Conservation (phyloP, 2,888 invertebrate species). For the Physocephala rufipes region DNA sequence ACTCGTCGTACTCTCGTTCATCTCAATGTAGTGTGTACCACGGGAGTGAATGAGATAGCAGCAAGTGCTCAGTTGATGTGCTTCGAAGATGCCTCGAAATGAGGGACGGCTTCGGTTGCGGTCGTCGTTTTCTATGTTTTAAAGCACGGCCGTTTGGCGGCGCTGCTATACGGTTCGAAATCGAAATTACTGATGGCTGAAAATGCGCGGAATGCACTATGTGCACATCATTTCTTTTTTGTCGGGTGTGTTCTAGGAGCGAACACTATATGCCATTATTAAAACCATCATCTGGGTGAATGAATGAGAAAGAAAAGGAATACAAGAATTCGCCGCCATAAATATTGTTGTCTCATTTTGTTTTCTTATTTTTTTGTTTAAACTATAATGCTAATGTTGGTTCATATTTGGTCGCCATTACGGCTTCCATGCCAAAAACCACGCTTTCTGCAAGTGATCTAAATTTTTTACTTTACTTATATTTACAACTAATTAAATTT, state of each 20-base stretch:
- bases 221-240: not conserved
- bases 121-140: slow-evolving; percentile 16
- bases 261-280: not conserved
- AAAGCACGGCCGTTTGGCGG: slow-evolving; percentile 20
- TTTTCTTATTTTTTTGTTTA: slow-evolving; percentile 15
- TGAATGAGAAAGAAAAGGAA: not conserved
- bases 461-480: slow-evolving; percentile 36
- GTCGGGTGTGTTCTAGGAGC: not conserved
- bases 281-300: not conserved
- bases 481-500: not conserved
- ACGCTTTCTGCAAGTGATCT: slow-evolving; percentile 59
- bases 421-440: slow-evolving; percentile 70
- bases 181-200: not conserved
- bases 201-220: slow-evolving; percentile 23
- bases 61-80: slow-evolving; percentile 14
- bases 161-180: slow-evolving; percentile 28
- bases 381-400: slow-evolving; percentile 31
- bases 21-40: not conserved
- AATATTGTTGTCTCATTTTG: slow-evolving; percentile 20
- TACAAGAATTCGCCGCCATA: slow-evolving; percentile 4
- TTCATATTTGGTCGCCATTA: slow-evolving; percentile 74
- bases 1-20: slow-evolving; percentile 41
- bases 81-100: slow-evolving; percentile 36
- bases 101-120: slow-evolving; percentile 23
- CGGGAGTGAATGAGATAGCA: slow-evolving; percentile 41